Base-by-base conservation (phyloP, 2,113 vertebrate genomes). In the Esox niger region DNA sequence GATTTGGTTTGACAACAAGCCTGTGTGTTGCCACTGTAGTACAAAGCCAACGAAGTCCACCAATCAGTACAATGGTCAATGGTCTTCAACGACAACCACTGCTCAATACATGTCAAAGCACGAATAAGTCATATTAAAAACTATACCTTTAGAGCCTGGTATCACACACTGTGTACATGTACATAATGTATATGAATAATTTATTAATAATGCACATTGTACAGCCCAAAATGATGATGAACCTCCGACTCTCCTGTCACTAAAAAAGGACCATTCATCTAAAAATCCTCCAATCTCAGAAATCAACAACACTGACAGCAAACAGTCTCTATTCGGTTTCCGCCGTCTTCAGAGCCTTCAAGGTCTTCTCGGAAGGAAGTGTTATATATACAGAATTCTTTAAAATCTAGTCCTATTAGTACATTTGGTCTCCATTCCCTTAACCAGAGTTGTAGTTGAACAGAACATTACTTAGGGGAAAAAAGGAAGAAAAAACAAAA, bases 181-280 rank as follows among this genome's bases (percentile, higher is more conserved):
- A n/a, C n/a, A n/a, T n/a, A n/a, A n/a, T 70, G 79, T 71, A 88
- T 84, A 90, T 86, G 82, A 92, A 91, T 90, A 92, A 91, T 90
- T 91, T 91, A 91, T 91, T 90, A 83, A 84, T 87, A 83, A 84
- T 87, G 89, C 79, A 89, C 82, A 91, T 86, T 86, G 79, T 86
- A 87, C 83, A 89, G 64, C 70, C 69, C 75, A 84, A 75, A 70
- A 83, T 79, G 78, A 83, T 59, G 29, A 27, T 57, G 6, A n/a
- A 25, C 23, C 25, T 25, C 59, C 57, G 5, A 20, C 20, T 29
- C 58, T 32, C 15, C 30, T 29, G 3, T 20, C 30, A 32, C 27
- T 31, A 30, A 60, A 60, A 60, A 60, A 60, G 7, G 7, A 74
- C 57, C 61, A 69, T 62, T 77, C 10, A 79, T 77, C 47, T 79